Base-by-base conservation (phyloP, 1,140 invertebrate genomes). In the Drosophila pruinosa region DNA sequence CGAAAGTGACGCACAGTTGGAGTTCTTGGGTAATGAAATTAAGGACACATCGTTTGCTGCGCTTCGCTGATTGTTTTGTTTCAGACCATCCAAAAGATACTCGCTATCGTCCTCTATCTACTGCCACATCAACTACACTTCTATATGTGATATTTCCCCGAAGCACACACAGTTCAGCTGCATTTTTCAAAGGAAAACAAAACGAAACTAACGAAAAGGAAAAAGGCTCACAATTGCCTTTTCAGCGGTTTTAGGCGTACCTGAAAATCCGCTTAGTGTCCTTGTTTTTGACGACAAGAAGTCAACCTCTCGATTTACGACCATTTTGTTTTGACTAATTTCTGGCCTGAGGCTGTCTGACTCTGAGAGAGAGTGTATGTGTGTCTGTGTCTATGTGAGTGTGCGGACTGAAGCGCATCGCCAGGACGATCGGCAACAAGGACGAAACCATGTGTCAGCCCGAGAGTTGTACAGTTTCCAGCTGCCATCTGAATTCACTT, bases 221-320 rank as follows among this genome's bases (percentile, higher is more conserved):
- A 41, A 45, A 58, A 67, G 41, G 53, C 43, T 68, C 34, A 39
- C 31, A n/a, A n/a, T 34, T 38, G 59, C 71, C 71, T 17, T 34
- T 59, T 47, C 31, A 12, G 12, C 38, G 36, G 31, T 34, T 34
- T 4, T n/a, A 34, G 31, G 57, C 31, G 38, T 86, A 86, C 81
- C 81, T 86, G 81, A 86, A 72, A 72, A 79, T 70, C 72, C 62
- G 45, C 77, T 72, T 64, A 85, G 80, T 85, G 80, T 65, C 61
- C 26, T n/a, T 34, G 39, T 61, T 74, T 71, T 72, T 89, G 85
- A 89, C 85, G 88, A 89, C 88, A 90, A 90, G 88, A 90, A 90
- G 88, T 90, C 88, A 90, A 90, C 82, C 67, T 90, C 83, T 90
- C 88, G 88, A 90, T 90, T 90, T 90, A 90, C 79, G 88, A 90